These are phyloP conservation scores for Heterotilapia buettikoferi DNA, from an alignment of 2,113 vertebrate genomes.

Conservation along the genomic window DNA sequence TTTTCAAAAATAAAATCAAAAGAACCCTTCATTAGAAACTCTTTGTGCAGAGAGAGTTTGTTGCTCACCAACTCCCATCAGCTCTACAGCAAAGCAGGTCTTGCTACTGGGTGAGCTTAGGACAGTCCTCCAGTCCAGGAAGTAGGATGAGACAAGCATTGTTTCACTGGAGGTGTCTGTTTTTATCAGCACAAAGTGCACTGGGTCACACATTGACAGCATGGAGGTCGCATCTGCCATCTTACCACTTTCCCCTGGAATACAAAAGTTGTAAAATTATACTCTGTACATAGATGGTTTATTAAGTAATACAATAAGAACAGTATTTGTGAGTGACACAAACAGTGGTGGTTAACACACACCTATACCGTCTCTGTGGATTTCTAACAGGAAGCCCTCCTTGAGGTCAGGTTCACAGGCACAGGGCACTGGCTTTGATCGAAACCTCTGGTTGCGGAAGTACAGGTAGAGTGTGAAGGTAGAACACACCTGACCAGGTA, in stretches of 20 bases:
- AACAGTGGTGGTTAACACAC: not conserved
- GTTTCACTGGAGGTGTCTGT: constrained; percentile 87
- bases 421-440: constrained; percentile 90
- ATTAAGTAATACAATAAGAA: not conserved
- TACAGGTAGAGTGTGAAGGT: constrained; percentile 91
- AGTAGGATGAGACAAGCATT: constrained; percentile 86
- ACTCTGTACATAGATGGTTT: not conserved
- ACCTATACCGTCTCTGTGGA: constrained; percentile 85
- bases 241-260: constrained; percentile 83
- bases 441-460: constrained; percentile 94
- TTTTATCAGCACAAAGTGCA: constrained; percentile 92
- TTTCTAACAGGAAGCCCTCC: constrained; percentile 91
- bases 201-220: constrained; percentile 90
- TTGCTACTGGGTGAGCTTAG: constrained; percentile 79
- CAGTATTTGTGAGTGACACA: not conserved
- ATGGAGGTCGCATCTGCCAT: constrained; percentile 89
- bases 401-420: constrained; percentile 92
- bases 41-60: not conserved
- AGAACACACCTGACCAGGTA: constrained; percentile 88
- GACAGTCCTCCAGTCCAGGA: constrained; percentile 91
- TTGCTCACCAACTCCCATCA: constrained; percentile 91
- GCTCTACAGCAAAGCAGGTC: constrained; percentile 81
- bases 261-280: not conserved
- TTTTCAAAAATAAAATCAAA: not conserved
- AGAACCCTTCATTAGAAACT: not conserved